Percentiles rank a stretch among this genome's conserved stretches.
phyloP scores from a whole-genome alignment of 2,113 vertebrate species.

The Cavia porcellus region DNA sequence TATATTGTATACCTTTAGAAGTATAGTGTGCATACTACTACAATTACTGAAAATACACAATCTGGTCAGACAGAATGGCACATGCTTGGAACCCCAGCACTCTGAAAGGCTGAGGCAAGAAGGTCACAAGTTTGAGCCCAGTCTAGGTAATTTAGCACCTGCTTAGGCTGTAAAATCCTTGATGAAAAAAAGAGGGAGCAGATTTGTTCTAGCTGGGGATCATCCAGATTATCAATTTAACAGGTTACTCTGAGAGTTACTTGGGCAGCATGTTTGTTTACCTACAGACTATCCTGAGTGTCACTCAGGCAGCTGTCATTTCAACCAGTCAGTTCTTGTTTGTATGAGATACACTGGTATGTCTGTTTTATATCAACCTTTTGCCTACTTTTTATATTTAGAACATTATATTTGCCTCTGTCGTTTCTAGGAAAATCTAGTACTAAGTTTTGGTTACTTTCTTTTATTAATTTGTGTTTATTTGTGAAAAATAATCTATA shows the following conservation, averaged over 20 bases:
- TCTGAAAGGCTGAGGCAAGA: background rate
- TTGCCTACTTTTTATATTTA: background rate
- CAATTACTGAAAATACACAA: background rate
- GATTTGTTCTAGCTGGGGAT: background rate
- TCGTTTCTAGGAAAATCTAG: background rate
- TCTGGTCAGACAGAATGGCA: background rate
- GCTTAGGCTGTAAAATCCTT: slow-evolving; percentile 14
- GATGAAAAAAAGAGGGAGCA: background rate
- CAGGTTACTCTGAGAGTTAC: background rate
- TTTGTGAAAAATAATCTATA: background rate
- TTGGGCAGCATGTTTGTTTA: no score
- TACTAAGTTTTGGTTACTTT: background rate
- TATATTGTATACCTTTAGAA: background rate
- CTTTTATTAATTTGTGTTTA: background rate
- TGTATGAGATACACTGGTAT: background rate
- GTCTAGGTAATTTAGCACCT: background rate
- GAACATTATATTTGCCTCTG: background rate
- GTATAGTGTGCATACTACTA: background rate
- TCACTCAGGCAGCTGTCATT: background rate
- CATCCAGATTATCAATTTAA: background rate
- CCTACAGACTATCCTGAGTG: background rate
- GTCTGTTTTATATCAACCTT: background rate
- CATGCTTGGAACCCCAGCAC: background rate
- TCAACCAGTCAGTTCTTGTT: background rate
- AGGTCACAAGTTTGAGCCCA: background rate